A percentile compares a stretch with the other conserved stretches of the same genome.
phyloP scores from a whole-genome alignment of 2,888 invertebrate species.

The Lasioglossum malachurum region DNA sequence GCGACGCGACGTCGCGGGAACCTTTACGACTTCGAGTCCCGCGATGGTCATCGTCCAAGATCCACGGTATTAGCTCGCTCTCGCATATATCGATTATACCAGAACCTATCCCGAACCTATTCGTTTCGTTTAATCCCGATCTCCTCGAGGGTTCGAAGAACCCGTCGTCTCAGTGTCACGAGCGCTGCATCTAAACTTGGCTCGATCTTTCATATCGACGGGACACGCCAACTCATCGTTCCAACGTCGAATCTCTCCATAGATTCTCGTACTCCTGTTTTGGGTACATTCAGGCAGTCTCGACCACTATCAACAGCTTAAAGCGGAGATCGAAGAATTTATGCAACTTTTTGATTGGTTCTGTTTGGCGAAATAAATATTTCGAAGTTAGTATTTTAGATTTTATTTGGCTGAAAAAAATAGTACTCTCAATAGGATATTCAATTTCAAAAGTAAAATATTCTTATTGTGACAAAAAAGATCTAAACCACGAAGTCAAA shows the following conservation, averaged over 20 bases:
- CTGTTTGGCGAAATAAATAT: neutral
- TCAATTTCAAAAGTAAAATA: too few species aligned
- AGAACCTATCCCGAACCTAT: neutral
- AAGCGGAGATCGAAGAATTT: neutral
- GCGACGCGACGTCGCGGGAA: constrained; percentile 42
- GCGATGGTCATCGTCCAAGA: constrained; percentile 51
- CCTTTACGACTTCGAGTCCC: constrained; percentile 63
- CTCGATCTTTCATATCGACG: constrained; percentile 12
- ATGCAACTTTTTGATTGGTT: neutral
- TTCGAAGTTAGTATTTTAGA: too few species aligned
- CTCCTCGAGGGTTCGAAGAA: neutral
- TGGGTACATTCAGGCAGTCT: neutral
- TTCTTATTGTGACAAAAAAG: too few species aligned
- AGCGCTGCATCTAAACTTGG: constrained; percentile 17
- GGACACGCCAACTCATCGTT: neutral
- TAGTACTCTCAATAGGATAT: too few species aligned
- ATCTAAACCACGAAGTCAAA: too few species aligned
- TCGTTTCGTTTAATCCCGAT: constrained; percentile 21
- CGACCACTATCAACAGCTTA: neutral
- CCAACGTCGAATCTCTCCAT: neutral
- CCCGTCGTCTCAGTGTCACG: constrained; percentile 1
- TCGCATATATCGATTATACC: neutral
- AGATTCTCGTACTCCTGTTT: too few species aligned
- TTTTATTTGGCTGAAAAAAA: too few species aligned
- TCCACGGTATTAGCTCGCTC: constrained; percentile 44